phyloP scores from a whole-genome alignment of 2,113 vertebrate genomes.

The Oceanites oceanicus region DNA sequence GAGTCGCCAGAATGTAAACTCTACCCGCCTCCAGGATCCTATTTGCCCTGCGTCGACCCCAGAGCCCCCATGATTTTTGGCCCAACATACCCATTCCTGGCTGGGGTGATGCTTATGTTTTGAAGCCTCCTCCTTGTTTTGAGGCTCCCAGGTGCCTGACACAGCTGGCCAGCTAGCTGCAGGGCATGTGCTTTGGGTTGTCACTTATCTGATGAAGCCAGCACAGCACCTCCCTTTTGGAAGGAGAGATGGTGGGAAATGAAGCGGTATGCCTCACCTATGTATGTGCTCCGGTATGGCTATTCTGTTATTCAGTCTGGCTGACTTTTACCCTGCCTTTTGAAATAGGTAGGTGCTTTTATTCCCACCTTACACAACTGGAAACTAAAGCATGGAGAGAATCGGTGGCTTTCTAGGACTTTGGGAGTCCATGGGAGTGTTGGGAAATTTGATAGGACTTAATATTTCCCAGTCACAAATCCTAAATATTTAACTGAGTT shows the following conservation, averaged over 20 bases:
- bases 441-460: neutral
- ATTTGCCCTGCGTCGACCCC: neutral
- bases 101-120: neutral
- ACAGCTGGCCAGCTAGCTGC: neutral
- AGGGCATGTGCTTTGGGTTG: neutral
- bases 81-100: neutral
- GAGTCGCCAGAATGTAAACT: neutral
- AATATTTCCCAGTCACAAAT: neutral
- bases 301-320: neutral
- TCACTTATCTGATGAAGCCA: neutral
- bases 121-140: neutral
- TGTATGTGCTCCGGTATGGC: neutral
- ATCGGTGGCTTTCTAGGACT: neutral
- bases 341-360: neutral
- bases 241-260: neutral
- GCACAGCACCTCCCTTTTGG: neutral
- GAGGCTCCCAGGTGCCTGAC: neutral
- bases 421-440: neutral
- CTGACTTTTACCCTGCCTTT: neutral
- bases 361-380: neutral
- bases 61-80: neutral
- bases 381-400: neutral
- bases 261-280: neutral
- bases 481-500: neutral
- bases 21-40: neutral